Conservation (phyloP, 2,888 invertebrate species). For the Thecocarcelia acutangulata region DNA sequence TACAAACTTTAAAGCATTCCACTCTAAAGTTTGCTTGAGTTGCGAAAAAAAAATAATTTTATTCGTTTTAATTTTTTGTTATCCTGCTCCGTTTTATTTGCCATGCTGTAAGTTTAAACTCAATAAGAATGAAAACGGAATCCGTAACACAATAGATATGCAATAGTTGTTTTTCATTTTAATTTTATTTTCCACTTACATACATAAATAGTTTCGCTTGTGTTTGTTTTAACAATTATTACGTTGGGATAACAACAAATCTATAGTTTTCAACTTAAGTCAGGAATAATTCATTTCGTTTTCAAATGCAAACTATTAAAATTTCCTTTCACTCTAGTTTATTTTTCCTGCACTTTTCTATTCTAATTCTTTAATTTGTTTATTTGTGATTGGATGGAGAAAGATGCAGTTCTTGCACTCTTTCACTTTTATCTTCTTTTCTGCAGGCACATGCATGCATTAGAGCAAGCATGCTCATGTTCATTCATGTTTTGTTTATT, state of each 20-base stretch:
- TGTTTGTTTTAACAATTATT: conserved; percentile 35
- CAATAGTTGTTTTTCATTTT: background rate
- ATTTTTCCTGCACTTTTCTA: conserved; percentile 41
- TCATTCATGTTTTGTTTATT: conserved; percentile 56
- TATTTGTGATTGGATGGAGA: conserved; percentile 21
- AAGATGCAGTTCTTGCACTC: conserved; percentile 15
- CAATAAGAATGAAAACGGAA: conserved; percentile 16
- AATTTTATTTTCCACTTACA: background rate
- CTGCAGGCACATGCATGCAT: background rate
- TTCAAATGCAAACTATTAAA: conserved; percentile 41
- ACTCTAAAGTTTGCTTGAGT: conserved; percentile 40
- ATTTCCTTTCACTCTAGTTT: conserved; percentile 10
- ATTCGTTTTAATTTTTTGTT: conserved; percentile 6
- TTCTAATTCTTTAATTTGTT: conserved; percentile 63
- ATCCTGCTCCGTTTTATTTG: conserved; percentile 1
- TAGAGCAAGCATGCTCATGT: conserved; percentile 32
- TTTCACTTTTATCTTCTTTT: background rate
- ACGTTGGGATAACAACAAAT: conserved; percentile 7
- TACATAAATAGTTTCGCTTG: background rate
- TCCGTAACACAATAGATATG: background rate
- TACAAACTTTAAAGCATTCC: conserved; percentile 30
- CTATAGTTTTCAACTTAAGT: conserved; percentile 44
- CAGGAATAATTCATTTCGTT: conserved; percentile 50
- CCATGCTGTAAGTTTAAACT: conserved; percentile 35
- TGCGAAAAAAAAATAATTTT: background rate